Evolutionary conservation across 1,140 invertebrate species (phyloP), one percentile per base, ranked within the genome.

Genomic region (Pseudomyrmex sp.): DNA sequence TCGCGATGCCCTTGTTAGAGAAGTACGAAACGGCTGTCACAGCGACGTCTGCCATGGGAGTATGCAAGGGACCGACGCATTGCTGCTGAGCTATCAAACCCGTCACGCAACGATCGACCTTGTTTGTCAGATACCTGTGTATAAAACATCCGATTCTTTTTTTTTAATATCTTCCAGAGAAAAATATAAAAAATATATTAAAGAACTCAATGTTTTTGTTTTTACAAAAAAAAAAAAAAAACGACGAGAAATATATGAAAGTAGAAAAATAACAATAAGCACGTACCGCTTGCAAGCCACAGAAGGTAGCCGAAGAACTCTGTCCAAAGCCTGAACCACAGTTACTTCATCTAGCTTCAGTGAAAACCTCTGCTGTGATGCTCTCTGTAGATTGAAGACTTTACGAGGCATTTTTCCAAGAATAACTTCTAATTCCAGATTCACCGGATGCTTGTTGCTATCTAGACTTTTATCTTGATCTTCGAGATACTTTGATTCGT

Each of bases 61-160:
- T 98, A 92, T 99, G 99, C 1, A 99, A 94, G 0, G 98, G 98
- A 2, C 99, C 99, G 66, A 99, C 98, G 93, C 99, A 99, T 92
- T 99, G 99, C 90, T 99, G 99, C 94, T 99, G 99, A 3, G 98
- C 98, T 63, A 99, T 96, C 26, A 99, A 94, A 35, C 98, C 99
- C n/a, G 98, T 98, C 0, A 99, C 99, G 93, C 98, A 99, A 66
- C 99, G 96, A 93, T 99, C 99, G 1, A 99, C 98, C 94, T 97
- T 97, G 91, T 98, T 99, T 0, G 98, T 99, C 1, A 99, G 95
- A 92, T 98, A 99, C 18, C 75, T 79, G n/a, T 52, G 54, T 0
- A 52, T 4, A 35, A 35, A 48, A 10, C 7, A 5, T 65, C 20
- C 13, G 5, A 74, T 12, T 52, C 13, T 62, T 62, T 63, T 52